Evolutionary conservation across 37 sponge, comb jelly and placozoan genomes (phyloP).

Genomic region (Bolinopsis microptera): DNA sequence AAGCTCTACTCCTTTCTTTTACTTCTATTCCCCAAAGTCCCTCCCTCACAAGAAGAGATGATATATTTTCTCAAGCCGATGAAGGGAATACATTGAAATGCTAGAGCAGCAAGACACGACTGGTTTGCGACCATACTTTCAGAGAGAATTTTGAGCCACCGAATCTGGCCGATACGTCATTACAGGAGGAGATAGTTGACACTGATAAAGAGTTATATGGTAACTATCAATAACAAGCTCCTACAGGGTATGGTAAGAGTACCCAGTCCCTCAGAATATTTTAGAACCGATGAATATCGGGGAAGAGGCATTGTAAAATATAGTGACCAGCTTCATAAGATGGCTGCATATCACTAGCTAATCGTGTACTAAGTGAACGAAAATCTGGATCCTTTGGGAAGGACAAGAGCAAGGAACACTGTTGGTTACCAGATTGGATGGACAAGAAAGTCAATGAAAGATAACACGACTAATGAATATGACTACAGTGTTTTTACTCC

Average conservation of each 20-base stretch:
- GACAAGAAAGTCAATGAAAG: constrained; percentile 78
- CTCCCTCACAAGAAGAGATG: not conserved
- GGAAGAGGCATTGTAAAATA: constrained; percentile 85
- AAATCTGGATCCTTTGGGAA: constrained; percentile 68
- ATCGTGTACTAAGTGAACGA: constrained; percentile 73
- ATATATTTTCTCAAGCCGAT: constrained; percentile 1
- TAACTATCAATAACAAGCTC: constrained; percentile 82
- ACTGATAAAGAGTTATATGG: constrained; percentile 77
- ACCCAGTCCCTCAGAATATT: constrained; percentile 81
- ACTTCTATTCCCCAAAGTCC: not conserved
- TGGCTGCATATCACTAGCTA: constrained; percentile 90
- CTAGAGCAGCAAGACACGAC: constrained; percentile 9
- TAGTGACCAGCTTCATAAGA: constrained; percentile 89
- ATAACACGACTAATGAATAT: constrained; percentile 86
- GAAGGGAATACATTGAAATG: not conserved
- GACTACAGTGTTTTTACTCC: constrained; percentile 90
- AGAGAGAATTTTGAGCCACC: not conserved
- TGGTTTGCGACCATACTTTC: not conserved
- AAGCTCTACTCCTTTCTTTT: not conserved
- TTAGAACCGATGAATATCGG: constrained; percentile 74
- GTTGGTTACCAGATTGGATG: constrained; percentile 92
- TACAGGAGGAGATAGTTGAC: constrained; percentile 72
- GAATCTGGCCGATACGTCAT: constrained; percentile 73
- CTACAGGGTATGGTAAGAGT: constrained; percentile 72
- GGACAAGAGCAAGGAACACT: constrained; percentile 70